These are phyloP conservation scores for Orbicella faveolata DNA, from an alignment of 64 coral and sea anemone genomes.

Conservation along the genomic window DNA sequence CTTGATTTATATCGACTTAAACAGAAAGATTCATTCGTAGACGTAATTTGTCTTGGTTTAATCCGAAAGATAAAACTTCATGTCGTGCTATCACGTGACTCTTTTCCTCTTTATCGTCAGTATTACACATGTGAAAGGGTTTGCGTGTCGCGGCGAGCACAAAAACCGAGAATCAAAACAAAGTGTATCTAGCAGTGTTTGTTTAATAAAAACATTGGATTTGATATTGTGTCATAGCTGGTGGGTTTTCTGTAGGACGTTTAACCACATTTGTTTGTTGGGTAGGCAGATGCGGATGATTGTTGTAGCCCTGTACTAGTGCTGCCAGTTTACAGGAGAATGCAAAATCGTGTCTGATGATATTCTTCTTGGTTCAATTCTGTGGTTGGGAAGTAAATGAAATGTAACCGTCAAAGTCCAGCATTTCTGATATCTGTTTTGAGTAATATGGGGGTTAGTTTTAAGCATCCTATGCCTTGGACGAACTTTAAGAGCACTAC, in stretches of 20 bases:
- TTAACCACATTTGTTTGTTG: neutral
- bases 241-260: neutral
- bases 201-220: neutral
- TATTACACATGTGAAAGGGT: neutral
- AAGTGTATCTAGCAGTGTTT: neutral
- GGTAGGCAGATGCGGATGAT: neutral
- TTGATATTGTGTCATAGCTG: neutral
- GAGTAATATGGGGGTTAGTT: too few relatives aligned
- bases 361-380: too few relatives aligned
- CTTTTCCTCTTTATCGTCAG: neutral
- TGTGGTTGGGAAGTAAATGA: too few relatives aligned
- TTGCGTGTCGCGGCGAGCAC: neutral
- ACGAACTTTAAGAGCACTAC: too few relatives aligned
- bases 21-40: neutral
- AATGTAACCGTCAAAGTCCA: too few relatives aligned
- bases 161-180: neutral
- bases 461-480: too few relatives aligned
- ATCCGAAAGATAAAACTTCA: neutral
- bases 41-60: neutral
- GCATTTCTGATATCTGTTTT: too few relatives aligned
- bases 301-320: neutral
- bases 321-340: neutral
- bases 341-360: neutral
- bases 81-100: neutral
- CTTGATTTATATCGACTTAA: neutral